Evolutionary conservation across 2,888 invertebrate genomes (phyloP).

Genomic region (Osedax frankpressi): DNA sequence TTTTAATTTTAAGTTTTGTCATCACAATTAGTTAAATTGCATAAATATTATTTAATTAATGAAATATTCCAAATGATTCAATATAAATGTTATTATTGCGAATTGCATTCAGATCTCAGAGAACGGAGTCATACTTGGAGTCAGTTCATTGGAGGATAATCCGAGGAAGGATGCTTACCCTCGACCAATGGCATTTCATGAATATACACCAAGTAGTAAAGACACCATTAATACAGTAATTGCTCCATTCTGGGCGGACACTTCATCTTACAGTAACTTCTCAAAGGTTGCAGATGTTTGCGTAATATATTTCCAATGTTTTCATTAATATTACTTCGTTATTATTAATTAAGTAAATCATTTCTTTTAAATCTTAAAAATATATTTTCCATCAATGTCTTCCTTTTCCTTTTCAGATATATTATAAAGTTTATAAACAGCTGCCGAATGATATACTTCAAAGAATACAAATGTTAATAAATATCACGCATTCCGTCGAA

Average conservation of each 20-base stretch:
- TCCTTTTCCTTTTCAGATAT: too few relatives aligned
- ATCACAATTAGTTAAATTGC: too few relatives aligned
- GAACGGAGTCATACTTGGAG: constrained; percentile 17
- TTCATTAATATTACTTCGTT: too few relatives aligned
- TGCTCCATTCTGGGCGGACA: constrained; percentile 21
- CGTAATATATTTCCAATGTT: too few relatives aligned
- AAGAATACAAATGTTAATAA: neutral
- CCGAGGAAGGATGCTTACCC: constrained; percentile 10
- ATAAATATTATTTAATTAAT: too few relatives aligned
- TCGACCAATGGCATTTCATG: neutral
- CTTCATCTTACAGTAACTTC: neutral
- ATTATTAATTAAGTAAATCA: too few relatives aligned
- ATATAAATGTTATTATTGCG: too few relatives aligned
- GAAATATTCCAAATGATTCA: too few relatives aligned
- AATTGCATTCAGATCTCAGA: constrained; percentile 14
- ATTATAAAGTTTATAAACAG: neutral
- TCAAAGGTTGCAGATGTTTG: too few relatives aligned
- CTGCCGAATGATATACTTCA: neutral
- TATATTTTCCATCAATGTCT: too few relatives aligned
- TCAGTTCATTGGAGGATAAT: neutral
- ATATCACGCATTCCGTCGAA: neutral
- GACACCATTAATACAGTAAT: constrained; percentile 11
- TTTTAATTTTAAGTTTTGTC: too few relatives aligned
- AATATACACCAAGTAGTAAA: neutral
- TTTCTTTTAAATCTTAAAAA: too few relatives aligned